phyloP scores from a whole-genome alignment of 2,797 vertebrate species.

The Acrossocheilus fasciatus region DNA sequence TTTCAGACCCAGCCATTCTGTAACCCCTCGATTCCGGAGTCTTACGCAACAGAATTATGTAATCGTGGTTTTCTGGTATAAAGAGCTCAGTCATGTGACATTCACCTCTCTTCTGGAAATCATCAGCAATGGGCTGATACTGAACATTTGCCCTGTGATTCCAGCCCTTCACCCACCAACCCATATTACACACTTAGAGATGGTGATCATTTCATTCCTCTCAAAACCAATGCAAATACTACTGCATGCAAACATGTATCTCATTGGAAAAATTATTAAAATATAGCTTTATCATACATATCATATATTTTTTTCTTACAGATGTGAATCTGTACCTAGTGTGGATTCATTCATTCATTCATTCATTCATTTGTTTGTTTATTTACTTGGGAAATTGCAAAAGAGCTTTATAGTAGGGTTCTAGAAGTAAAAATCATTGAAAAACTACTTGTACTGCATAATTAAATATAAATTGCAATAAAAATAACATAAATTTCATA shows the following conservation, averaged over 20 bases:
- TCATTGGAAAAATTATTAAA: not conserved
- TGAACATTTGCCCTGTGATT: slow-evolving; percentile 9
- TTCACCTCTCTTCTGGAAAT: slow-evolving; percentile 23
- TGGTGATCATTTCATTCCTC: not conserved
- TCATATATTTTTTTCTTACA: no score
- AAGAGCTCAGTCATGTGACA: slow-evolving; percentile 28
- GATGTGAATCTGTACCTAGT: no score
- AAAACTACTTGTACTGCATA: not conserved
- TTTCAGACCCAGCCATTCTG: slow-evolving; percentile 24
- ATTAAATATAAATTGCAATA: not conserved
- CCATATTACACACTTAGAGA: not conserved
- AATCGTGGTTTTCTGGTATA: slow-evolving; percentile 47
- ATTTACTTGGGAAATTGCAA: no score
- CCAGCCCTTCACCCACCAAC: not conserved
- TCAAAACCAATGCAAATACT: not conserved
- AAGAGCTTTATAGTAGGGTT: not conserved
- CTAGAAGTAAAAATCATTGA: not conserved
- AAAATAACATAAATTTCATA: not conserved
- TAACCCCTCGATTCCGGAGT: slow-evolving; percentile 2
- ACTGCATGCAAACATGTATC: not conserved
- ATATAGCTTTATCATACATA: not conserved
- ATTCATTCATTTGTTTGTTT: no score
- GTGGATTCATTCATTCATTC: no score
- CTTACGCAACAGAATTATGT: slow-evolving; percentile 64
- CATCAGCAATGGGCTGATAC: not conserved